A percentile compares a stretch with the other conserved stretches of the same genome.
phyloP scores from a whole-genome alignment of 2,797 vertebrate species.

The Hirundo rustica region DNA sequence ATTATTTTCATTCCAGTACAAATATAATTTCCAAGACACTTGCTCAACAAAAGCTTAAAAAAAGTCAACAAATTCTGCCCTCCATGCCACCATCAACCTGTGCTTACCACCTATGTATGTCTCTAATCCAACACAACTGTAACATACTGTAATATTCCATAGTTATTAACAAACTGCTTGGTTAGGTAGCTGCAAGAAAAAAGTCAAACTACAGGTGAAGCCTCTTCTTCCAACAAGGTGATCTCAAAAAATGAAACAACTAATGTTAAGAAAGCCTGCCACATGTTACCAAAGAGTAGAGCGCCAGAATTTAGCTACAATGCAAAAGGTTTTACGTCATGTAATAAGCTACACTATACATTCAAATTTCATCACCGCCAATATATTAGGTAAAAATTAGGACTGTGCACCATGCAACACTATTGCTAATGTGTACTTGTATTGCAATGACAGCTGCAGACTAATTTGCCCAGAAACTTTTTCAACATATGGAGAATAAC shows the following conservation, averaged over 20 bases:
- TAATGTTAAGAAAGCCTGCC: background rate
- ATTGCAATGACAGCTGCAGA: background rate
- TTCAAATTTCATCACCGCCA: background rate
- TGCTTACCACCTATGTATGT: background rate
- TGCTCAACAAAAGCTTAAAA: background rate
- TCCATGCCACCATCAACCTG: background rate
- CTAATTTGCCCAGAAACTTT: background rate
- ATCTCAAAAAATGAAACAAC: background rate
- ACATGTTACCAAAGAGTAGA: background rate
- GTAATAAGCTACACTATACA: background rate
- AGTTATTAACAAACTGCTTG: background rate
- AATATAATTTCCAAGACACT: background rate
- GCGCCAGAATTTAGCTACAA: background rate
- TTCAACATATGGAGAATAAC: background rate
- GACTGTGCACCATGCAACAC: background rate
- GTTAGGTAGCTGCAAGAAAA: background rate
- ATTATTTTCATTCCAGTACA: background rate
- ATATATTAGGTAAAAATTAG: background rate
- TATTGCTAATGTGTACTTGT: background rate
- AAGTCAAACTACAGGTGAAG: background rate
- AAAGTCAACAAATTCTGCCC: background rate
- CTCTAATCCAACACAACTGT: background rate
- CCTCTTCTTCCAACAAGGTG: background rate
- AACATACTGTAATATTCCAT: background rate
- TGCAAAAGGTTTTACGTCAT: background rate